A percentile compares a stretch with the other conserved stretches of the same genome.
phyloP scores from a whole-genome alignment of 2,797 vertebrate genomes.

The Heteromormyrus szaboi region DNA sequence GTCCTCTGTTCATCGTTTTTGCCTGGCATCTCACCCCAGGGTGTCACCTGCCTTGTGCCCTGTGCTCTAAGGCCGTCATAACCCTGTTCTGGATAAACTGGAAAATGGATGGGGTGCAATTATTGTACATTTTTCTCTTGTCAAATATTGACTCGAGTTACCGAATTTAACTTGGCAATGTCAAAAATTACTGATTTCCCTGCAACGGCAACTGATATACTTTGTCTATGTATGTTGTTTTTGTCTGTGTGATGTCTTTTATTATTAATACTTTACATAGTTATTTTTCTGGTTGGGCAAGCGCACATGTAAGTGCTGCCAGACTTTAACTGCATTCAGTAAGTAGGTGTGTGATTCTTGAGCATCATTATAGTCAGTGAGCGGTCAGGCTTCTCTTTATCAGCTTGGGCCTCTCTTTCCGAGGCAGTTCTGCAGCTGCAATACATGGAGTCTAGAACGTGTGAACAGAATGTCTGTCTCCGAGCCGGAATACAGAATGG shows the following conservation, averaged over 20 bases:
- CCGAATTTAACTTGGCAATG: not conserved
- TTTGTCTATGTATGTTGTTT: not conserved
- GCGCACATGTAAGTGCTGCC: not conserved
- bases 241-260: not conserved
- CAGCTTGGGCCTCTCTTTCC: not conserved
- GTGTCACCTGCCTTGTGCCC: not conserved
- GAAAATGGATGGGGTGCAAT: not conserved
- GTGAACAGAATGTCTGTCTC: not conserved
- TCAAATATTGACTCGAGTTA: not conserved
- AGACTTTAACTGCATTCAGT: not conserved
- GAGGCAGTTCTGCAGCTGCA: not conserved
- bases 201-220: not conserved
- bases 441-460: not conserved
- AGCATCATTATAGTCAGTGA: not conserved
- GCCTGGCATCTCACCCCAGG: not conserved
- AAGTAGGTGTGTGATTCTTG: not conserved
- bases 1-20: not conserved
- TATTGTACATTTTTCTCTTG: not conserved
- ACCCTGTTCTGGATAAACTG: not conserved
- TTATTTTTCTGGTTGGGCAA: not conserved
- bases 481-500: not conserved
- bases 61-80: not conserved
- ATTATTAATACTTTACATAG: not conserved
- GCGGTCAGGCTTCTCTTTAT: not conserved
- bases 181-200: not conserved